A percentile compares a stretch with the other conserved stretches of the same genome.
Conservation (phyloP, 2,888 invertebrate species). For the Cantharis flavilabris region DNA sequence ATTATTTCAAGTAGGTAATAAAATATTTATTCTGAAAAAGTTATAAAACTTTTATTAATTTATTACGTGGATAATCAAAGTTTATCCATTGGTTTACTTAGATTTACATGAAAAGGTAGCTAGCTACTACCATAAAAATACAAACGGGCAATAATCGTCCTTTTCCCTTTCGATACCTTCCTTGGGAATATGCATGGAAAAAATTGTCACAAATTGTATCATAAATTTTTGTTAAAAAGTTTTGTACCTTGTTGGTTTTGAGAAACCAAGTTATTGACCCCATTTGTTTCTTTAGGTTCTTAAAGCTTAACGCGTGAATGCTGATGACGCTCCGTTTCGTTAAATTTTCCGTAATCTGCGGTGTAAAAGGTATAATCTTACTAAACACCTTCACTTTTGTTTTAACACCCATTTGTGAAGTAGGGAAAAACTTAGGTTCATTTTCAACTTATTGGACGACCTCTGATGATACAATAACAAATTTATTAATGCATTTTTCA, state of each 20-base stretch:
- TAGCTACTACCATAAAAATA: background rate
- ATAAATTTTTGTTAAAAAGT: background rate
- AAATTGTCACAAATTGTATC: background rate
- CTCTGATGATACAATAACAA: too few relatives aligned
- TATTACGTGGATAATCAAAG: background rate
- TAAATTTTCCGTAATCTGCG: background rate
- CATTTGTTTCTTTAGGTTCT: background rate
- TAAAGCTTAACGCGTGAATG: background rate
- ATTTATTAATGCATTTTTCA: too few relatives aligned
- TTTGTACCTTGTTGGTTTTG: background rate
- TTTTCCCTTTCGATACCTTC: background rate
- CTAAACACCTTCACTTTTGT: background rate
- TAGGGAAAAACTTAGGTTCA: background rate
- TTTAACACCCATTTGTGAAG: background rate
- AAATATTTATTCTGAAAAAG: too few relatives aligned
- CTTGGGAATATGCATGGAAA: background rate
- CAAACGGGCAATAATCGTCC: background rate
- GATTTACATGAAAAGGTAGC: background rate
- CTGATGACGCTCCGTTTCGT: background rate
- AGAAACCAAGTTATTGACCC: background rate
- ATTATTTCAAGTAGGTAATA: too few relatives aligned
- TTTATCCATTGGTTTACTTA: background rate
- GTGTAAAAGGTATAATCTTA: background rate
- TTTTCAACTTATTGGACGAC: too few relatives aligned
- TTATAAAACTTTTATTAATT: background rate